Evolutionary conservation across 2,797 vertebrate species (phyloP).

Genomic region (Tragopan temminckii): DNA sequence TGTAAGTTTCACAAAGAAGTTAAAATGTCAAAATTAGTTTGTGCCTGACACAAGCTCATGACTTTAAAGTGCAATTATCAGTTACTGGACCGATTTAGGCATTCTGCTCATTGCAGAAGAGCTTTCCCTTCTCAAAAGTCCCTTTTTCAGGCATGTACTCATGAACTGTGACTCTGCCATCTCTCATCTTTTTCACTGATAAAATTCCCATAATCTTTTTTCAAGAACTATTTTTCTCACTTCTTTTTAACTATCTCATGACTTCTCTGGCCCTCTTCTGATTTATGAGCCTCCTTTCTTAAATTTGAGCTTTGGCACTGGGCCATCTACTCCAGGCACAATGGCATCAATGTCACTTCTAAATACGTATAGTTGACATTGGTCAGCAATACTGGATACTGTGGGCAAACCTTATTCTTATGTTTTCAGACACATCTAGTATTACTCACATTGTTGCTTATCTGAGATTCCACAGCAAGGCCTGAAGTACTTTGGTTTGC

Average conservation of each 20-base stretch:
- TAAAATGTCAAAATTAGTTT: background rate
- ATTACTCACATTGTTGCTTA: background rate
- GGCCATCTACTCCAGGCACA: background rate
- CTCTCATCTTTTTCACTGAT: background rate
- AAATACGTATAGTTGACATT: background rate
- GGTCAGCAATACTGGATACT: background rate
- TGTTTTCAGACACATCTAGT: background rate
- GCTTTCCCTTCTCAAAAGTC: background rate
- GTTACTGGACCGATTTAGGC: background rate
- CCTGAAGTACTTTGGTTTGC: background rate
- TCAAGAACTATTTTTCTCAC: background rate
- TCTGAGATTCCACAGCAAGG: background rate
- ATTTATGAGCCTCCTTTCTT: background rate
- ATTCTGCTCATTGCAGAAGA: background rate
- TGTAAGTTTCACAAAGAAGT: background rate
- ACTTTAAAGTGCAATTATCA: background rate
- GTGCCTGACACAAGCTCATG: background rate
- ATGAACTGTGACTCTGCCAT: background rate
- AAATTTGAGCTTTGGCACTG: background rate
- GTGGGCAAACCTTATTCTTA: background rate
- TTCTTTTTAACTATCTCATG: background rate
- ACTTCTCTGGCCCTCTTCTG: background rate
- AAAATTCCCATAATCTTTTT: background rate
- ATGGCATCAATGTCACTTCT: background rate
- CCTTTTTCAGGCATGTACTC: background rate